Conservation (phyloP, 2,797 vertebrate genomes). For the Lagocephalus sceleratus region DNA sequence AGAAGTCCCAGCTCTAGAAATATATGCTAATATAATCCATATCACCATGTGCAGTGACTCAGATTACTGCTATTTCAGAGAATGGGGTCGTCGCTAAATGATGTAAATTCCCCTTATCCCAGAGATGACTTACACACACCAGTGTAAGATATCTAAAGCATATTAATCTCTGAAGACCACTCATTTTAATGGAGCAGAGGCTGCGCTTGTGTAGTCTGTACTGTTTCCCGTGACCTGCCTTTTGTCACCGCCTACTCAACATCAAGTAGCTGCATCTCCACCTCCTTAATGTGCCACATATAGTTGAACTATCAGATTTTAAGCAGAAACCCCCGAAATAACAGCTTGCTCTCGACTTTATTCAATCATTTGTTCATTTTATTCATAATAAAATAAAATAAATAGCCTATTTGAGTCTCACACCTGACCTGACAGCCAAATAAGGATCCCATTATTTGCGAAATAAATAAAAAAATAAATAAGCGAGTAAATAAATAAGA, state of each 20-base stretch:
- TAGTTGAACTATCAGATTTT: not conserved
- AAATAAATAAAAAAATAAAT: no score
- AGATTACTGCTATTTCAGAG: conserved; percentile 31
- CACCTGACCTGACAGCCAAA: no score
- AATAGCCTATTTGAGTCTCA: no score
- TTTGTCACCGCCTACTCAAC: conserved; percentile 25
- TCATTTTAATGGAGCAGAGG: not conserved
- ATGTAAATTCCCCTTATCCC: conserved; percentile 3
- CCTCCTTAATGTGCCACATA: conserved; percentile 4
- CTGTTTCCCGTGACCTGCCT: conserved; percentile 31
- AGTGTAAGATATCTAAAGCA: not conserved
- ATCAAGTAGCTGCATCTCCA: not conserved
- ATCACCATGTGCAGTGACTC: conserved; percentile 26
- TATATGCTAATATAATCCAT: conserved; percentile 14
- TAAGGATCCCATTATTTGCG: no score
- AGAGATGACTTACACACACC: conserved; percentile 9
- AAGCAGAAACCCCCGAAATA: not conserved
- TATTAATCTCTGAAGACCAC: not conserved
- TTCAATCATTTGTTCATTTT: not conserved
- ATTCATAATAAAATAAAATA: no score
- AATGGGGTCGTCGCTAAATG: conserved; percentile 15
- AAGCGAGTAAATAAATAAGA: no score
- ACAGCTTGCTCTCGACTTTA: conserved; percentile 3
- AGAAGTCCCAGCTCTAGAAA: conserved; percentile 17
- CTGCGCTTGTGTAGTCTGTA: not conserved